Evolutionary conservation across 2,797 vertebrate genomes (phyloP).

Genomic region (Gephyroberyx darwinii): DNA sequence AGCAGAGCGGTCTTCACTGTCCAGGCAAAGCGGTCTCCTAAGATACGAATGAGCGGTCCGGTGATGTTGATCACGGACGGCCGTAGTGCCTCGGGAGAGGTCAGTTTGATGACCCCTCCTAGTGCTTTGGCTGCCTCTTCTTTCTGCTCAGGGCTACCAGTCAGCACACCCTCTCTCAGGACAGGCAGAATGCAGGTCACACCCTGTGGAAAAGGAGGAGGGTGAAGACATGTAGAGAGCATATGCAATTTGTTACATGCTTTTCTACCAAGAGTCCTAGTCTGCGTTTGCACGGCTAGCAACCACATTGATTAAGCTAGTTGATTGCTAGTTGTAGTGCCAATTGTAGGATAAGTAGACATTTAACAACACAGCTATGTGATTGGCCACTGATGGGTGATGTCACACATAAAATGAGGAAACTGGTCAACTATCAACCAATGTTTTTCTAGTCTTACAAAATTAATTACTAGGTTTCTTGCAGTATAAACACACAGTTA

Average conservation of each 20-base stretch:
- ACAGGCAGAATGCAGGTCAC: conserved; percentile 97
- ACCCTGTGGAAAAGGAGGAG: conserved; percentile 81
- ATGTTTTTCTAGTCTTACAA: too few species aligned
- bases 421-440: too few species aligned
- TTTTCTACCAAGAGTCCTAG: too few species aligned
- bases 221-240: background rate
- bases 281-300: too few species aligned
- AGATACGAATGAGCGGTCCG: conserved; percentile 95
- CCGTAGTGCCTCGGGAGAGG: conserved; percentile 93
- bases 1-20: conserved; percentile 95
- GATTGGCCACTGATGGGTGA: too few species aligned
- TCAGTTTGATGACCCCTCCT: conserved; percentile 93
- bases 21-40: conserved; percentile 97
- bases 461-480: too few species aligned
- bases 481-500: too few species aligned
- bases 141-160: conserved; percentile 96
- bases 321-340: background rate
- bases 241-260: background rate
- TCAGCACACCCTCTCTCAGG: conserved; percentile 94
- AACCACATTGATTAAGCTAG: too few species aligned
- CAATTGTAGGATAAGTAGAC: background rate
- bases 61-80: conserved; percentile 98
- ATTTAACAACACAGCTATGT: background rate
- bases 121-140: conserved; percentile 96
- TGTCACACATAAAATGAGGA: too few species aligned